Evolutionary conservation across 2,113 vertebrate genomes (phyloP), one percentile per base, ranked within the genome.

Genomic region (Morone chrysops): DNA sequence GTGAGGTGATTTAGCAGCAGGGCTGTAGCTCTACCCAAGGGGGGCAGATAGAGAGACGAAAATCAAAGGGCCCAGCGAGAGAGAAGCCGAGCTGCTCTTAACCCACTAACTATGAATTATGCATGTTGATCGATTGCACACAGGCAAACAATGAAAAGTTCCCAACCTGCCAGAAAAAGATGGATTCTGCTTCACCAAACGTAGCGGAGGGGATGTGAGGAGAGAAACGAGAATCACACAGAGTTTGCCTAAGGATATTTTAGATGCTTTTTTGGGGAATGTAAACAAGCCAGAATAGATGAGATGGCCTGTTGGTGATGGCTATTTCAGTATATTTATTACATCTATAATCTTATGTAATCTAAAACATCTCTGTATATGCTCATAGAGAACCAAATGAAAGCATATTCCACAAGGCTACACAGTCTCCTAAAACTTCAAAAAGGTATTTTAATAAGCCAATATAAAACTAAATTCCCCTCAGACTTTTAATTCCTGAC

Each of bases 81-180:
- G 75, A 80, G 85, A 84, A 84, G 84, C 77, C 17, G 84, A 69
- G 84, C 87, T 89, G 83, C 81, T 92, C 84, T 90, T 87, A 93
- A 91, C 89, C 84, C 86, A 76, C 89, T 71, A 87, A 92, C 88
- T 80, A 94, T 94, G 92, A 93, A 93, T 93, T 92, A 94, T 94
- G 90, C 90, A 94, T 92, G 86, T 43, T 80, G 86, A 93, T 93
- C 85, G 93, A 94, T 94, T 41, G 75, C 83, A 75, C 79, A 67
- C 83, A 72, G 83, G 87, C 81, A 90, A 92, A 94, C 85, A 83
- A 83, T 0, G 17, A 92, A 91, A 92, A 89, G 88, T 90, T 91
- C 65, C 86, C 67, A 89, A 93, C 78, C 84, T 87, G 83, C 80
- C 84, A 89, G 81, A 77, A 67, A 85, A 89, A 88, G 89, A 93